Conservation (phyloP, 1,140 invertebrate genomes). For the Drosophila parvula region DNA sequence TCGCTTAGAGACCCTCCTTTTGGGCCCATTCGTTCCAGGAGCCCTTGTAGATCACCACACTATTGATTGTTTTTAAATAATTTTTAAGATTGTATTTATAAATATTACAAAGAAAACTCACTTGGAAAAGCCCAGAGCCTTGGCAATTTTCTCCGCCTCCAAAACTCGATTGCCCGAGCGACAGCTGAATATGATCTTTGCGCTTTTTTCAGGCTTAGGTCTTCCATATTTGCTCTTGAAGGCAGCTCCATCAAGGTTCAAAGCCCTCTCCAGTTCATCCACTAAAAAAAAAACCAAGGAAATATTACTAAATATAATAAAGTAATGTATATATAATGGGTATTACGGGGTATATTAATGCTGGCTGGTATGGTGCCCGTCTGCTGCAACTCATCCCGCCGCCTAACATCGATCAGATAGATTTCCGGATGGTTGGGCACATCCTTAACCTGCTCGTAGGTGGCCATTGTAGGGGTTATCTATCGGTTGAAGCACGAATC, state of each 20-base stretch:
- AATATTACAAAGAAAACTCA: constrained; percentile 50
- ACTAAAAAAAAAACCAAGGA: constrained; percentile 67
- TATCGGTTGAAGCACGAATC: constrained; percentile 22
- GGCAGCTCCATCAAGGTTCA: constrained; percentile 83
- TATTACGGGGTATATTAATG: constrained; percentile 89
- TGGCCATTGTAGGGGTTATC: constrained; percentile 69
- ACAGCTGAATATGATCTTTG: constrained; percentile 86
- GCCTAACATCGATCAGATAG: constrained; percentile 88
- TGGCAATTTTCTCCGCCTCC: constrained; percentile 85
- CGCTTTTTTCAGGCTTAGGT: constrained; percentile 83
- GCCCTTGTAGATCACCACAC: constrained; percentile 94
- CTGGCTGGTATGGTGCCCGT: constrained; percentile 88
- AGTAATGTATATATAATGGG: background rate
- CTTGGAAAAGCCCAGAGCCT: constrained; percentile 85
- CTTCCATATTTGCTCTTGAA: constrained; percentile 84
- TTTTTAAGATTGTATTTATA: constrained; percentile 30
- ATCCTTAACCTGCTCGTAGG: constrained; percentile 85
- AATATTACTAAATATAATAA: background rate
- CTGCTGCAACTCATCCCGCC: constrained; percentile 86
- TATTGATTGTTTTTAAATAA: constrained; percentile 85
- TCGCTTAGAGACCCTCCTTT: constrained; percentile 60
- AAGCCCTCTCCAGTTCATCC: constrained; percentile 77
- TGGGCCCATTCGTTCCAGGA: constrained; percentile 91
- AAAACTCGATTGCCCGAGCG: constrained; percentile 84
- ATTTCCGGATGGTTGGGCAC: constrained; percentile 83